Conservation (phyloP, 1,140 invertebrate genomes). For the Bemisia tabaci region DNA sequence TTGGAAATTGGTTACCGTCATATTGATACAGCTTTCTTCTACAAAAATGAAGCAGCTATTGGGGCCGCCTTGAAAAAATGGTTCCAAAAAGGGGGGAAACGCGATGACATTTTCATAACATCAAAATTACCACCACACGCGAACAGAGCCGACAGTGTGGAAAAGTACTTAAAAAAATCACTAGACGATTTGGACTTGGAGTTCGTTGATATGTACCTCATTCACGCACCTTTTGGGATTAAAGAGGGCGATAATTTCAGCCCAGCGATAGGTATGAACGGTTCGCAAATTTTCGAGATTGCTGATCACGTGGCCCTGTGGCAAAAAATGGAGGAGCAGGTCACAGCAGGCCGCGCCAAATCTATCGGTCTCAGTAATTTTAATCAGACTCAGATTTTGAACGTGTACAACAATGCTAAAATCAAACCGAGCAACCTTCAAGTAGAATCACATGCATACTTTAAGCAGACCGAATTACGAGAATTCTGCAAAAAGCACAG, state of each 20-base stretch:
- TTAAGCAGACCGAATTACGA: slow-evolving; percentile 63
- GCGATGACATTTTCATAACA: slow-evolving; percentile 52
- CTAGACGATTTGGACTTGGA: slow-evolving; percentile 54
- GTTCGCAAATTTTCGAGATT: slow-evolving; percentile 19
- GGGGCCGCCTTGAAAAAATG: slow-evolving; percentile 45
- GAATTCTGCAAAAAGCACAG: slow-evolving; percentile 54
- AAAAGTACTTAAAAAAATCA: slow-evolving; percentile 54
- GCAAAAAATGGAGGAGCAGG: slow-evolving; percentile 26
- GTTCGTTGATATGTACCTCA: slow-evolving; percentile 73
- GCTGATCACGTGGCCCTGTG: slow-evolving; percentile 20
- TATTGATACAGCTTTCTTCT: slow-evolving; percentile 49
- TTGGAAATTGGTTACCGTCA: slow-evolving; percentile 51
- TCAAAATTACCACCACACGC: slow-evolving; percentile 36
- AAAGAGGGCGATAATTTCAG: slow-evolving; percentile 31
- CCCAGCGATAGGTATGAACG: slow-evolving; percentile 24
- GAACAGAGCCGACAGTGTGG: slow-evolving; percentile 52
- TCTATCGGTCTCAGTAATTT: slow-evolving; percentile 31
- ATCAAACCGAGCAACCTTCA: slow-evolving; percentile 34
- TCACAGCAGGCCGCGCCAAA: slow-evolving; percentile 20
- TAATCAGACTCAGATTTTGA: slow-evolving; percentile 24
- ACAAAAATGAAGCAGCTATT: slow-evolving; percentile 45
- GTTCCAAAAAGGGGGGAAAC: slow-evolving; percentile 42
- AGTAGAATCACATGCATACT: slow-evolving; percentile 68
- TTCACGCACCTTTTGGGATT: slow-evolving; percentile 67
- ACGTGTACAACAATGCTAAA: slow-evolving; percentile 19